These are phyloP conservation scores for Saturnia japonica DNA, from an alignment of 2,888 invertebrate genomes.

Conservation along the genomic window DNA sequence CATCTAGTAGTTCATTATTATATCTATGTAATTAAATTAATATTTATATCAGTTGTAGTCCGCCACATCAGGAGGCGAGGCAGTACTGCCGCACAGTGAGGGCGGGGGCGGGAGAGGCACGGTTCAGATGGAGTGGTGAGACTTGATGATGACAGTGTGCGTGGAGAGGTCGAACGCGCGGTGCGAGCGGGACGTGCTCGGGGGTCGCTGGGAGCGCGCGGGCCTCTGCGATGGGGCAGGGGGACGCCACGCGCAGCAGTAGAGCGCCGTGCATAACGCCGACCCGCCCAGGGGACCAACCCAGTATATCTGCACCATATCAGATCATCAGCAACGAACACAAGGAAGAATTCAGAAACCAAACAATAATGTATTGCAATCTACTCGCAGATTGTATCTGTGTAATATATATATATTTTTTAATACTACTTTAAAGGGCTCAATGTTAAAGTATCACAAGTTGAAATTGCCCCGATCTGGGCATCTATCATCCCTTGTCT, in stretches of 20 bases:
- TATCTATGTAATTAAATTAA: not conserved
- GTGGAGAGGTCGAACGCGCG: not conserved
- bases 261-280: slow-evolving; percentile 42
- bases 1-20: too few relatives aligned
- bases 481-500: too few relatives aligned
- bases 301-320: slow-evolving; percentile 82
- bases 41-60: not conserved
- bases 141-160: not conserved
- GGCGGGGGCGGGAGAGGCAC: not conserved
- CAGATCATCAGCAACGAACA: not conserved
- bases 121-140: slow-evolving; percentile 13
- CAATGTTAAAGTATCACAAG: too few relatives aligned
- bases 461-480: too few relatives aligned
- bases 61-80: not conserved
- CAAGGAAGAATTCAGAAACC: not conserved
- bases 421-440: too few relatives aligned
- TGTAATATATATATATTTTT: too few relatives aligned
- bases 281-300: slow-evolving; percentile 78
- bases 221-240: slow-evolving; percentile 20
- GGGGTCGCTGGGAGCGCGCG: slow-evolving; percentile 22
- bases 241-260: slow-evolving; percentile 45
- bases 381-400: not conserved
- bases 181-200: slow-evolving; percentile 11
- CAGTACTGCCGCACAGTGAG: too few relatives aligned
- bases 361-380: not conserved